Evolutionary conservation across 2,797 vertebrate genomes (phyloP).

Genomic region (Lophius americanus): DNA sequence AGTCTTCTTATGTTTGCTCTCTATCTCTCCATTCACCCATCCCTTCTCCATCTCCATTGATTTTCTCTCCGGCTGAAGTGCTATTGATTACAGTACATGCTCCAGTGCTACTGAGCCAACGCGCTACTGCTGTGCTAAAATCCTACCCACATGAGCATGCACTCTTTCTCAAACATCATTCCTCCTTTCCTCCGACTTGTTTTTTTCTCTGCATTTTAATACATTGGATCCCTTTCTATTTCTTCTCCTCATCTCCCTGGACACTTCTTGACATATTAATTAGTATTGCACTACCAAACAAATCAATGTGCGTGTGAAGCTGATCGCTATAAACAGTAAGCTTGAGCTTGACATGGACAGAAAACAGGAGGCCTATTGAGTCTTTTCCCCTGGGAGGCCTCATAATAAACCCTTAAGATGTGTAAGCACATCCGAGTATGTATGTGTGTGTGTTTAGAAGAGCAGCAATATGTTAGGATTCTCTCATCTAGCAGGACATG

Average conservation of each 20-base stretch:
- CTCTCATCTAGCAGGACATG: constrained; percentile 31
- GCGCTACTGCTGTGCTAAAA: constrained; percentile 42
- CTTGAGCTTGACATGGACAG: not conserved
- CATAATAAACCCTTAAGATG: constrained; percentile 19
- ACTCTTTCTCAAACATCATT: constrained; percentile 16
- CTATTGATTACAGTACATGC: constrained; percentile 81
- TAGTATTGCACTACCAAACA: constrained; percentile 20
- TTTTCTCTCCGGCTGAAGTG: constrained; percentile 80
- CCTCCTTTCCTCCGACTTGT: not conserved
- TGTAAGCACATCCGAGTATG: constrained; percentile 12
- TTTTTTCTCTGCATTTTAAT: constrained; percentile 26
- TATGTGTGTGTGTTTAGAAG: constrained; percentile 26
- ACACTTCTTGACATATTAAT: constrained; percentile 47
- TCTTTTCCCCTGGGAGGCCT: constrained; percentile 12
- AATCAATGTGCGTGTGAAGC: constrained; percentile 31
- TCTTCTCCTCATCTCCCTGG: constrained; percentile 34
- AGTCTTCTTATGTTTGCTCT: constrained; percentile 56
- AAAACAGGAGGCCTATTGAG: constrained; percentile 3
- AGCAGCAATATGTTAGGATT: constrained; percentile 33
- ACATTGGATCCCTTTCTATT: constrained; percentile 14
- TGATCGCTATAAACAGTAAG: constrained; percentile 35
- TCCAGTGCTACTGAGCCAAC: constrained; percentile 63
- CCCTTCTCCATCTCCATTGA: constrained; percentile 72
- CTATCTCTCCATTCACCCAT: constrained; percentile 45
- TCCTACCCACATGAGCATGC: constrained; percentile 6